Conservation (phyloP, 2,113 vertebrate genomes). For the Typhlomys cinereus region DNA sequence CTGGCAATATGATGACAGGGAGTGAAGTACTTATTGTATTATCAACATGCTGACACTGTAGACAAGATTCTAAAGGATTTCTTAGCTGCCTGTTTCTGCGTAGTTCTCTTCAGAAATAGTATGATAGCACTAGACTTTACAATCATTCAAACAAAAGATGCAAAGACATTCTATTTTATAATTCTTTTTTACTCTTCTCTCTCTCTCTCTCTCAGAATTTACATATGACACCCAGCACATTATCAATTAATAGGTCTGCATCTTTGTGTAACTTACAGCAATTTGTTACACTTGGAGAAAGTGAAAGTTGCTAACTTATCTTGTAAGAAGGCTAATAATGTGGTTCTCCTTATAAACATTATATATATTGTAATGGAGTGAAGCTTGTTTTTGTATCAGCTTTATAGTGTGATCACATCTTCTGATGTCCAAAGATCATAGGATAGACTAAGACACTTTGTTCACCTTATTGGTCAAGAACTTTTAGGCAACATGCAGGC, state of each 20-base stretch:
- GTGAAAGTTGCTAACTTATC: neutral
- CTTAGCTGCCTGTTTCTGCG: neutral
- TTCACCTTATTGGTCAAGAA: no score
- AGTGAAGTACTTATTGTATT: neutral
- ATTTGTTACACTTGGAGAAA: accelerated
- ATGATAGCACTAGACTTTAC: neutral
- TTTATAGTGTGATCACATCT: neutral
- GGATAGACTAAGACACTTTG: no score
- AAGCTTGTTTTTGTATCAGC: neutral
- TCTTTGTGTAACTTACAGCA: neutral
- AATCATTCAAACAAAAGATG: neutral
- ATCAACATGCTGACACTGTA: neutral
- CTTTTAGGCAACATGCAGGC: no score
- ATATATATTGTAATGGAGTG: neutral
- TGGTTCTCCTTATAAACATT: neutral
- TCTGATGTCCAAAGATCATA: neutral
- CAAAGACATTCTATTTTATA: no score
- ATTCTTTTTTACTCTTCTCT: no score
- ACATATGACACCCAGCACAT: accelerated
- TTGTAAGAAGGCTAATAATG: neutral
- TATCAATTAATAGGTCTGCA: accelerated
- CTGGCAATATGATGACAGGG: accelerated
- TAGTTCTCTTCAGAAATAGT: neutral
- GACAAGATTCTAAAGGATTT: neutral
- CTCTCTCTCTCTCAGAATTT: no score